phyloP scores from a whole-genome alignment of 1,140 invertebrate species.

The Heliothis subflexa region DNA sequence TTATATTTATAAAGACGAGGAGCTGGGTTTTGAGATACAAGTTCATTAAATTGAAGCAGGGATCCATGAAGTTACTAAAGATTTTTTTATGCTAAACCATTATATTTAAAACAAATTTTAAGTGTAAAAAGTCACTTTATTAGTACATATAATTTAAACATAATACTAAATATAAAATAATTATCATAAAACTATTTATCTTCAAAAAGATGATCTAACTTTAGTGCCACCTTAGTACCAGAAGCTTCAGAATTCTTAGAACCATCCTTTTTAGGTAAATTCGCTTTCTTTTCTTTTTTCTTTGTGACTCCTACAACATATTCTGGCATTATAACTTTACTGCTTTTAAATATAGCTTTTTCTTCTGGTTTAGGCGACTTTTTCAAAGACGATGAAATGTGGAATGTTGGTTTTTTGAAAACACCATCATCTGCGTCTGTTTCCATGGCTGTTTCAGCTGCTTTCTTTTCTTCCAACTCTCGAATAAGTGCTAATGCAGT shows the following conservation, averaged over 20 bases:
- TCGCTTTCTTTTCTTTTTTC: slow-evolving; percentile 84
- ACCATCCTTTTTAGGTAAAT: slow-evolving; percentile 55
- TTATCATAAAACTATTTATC: slow-evolving; percentile 74
- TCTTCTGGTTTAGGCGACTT: slow-evolving; percentile 66
- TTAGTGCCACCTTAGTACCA: slow-evolving; percentile 66
- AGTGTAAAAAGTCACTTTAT: not conserved
- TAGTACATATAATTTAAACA: slow-evolving; percentile 29
- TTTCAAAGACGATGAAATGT: slow-evolving; percentile 72
- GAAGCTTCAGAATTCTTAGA: slow-evolving; percentile 49
- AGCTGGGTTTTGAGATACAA: too few relatives aligned
- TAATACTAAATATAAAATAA: slow-evolving; percentile 28
- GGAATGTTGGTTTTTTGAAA: slow-evolving; percentile 85
- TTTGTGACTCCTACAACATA: slow-evolving; percentile 91
- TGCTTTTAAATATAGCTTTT: slow-evolving; percentile 87
- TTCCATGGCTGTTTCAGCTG: slow-evolving; percentile 62
- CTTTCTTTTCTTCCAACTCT: slow-evolving; percentile 88
- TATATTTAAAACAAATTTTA: not conserved
- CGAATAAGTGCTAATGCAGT: slow-evolving; percentile 90
- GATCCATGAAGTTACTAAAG: too few relatives aligned
- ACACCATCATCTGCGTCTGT: slow-evolving; percentile 72
- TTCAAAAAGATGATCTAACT: slow-evolving; percentile 88
- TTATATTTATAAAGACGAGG: too few relatives aligned
- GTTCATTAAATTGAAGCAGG: too few relatives aligned
- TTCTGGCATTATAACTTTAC: slow-evolving; percentile 92
- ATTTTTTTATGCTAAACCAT: not conserved